Evolutionary conservation across 2,888 invertebrate genomes (phyloP), one percentile per base, ranked within the genome.

Genomic region (Trichogramma evanescens): DNA sequence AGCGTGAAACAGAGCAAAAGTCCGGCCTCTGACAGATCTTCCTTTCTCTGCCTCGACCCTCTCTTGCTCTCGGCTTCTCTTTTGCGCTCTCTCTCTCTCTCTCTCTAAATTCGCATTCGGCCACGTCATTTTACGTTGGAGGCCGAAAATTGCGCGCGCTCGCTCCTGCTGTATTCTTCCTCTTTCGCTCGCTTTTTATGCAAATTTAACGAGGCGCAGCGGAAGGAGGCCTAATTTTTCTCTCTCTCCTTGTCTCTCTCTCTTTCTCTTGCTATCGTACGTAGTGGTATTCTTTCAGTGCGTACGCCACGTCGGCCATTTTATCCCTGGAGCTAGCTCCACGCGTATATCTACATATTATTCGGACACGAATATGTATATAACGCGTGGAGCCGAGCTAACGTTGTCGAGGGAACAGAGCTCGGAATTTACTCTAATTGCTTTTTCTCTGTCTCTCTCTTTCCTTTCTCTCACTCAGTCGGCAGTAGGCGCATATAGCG

Each of bases 371-470:
- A 26, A 26, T 26, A 26, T 26, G 26, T 26, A 26, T 26, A 26
- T 26, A 26, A 26, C 26, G 26, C 26, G 26, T 26, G 26, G 1
- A 26, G 26, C 3, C 26, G 26, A 26, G 26, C 26, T 26, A 26
- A 26, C 26, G 26, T 26, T 74, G 74, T 73, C 69, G 70, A 66
- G 66, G 61, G 68, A 66, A 69, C 68, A 66, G 68, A 67, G 67
- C 71, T 67, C 71, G 72, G 74, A 74, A 75, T 75, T 73, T 73
- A 73, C 73, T 72, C 74, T 74, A 74, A 75, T 75, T 75, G 73
- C 72, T 74, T 72, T 75, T 69, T 50, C 43, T 54, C 42, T 49
- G 5, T 39, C 67, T 71, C 71, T 69, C 71, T 71, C 70, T 70
- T 70, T 69, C 66, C 68, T 41, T 56, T n/a, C 50, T 42, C 49